A percentile compares a stretch with the other conserved stretches of the same genome.
Evolutionary conservation across 1,140 invertebrate genomes (phyloP).

Genomic region (Papilio polyxenes): DNA sequence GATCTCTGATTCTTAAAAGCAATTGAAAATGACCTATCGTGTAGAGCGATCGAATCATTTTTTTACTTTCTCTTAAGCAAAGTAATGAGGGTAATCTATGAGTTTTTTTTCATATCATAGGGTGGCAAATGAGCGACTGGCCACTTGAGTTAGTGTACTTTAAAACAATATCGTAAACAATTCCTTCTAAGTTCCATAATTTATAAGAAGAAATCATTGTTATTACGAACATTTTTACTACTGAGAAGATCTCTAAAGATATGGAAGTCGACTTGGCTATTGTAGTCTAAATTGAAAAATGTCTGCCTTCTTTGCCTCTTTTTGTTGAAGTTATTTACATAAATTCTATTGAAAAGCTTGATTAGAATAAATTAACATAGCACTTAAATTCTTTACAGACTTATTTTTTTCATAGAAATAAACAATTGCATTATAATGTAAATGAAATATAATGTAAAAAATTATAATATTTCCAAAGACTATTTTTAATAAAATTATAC

Average conservation of each 20-base stretch:
- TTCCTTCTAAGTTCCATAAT: background rate
- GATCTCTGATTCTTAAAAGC: background rate
- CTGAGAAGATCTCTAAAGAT: slow-evolving; percentile 7
- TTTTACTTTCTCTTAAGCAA: no score
- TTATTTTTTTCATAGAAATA: background rate
- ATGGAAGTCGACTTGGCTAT: slow-evolving; percentile 9
- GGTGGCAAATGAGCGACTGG: no score
- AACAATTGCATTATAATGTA: no score
- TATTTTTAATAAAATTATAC: no score
- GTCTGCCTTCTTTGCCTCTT: slow-evolving; percentile 20
- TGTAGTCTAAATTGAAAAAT: slow-evolving; percentile 23
- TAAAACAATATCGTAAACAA: background rate
- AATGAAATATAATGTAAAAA: no score
- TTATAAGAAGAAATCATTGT: background rate
- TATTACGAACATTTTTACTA: background rate
- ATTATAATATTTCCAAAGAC: no score
- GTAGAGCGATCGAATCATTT: no score
- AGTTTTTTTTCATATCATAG: no score
- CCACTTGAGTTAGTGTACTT: no score
- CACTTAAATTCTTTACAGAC: background rate
- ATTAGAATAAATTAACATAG: slow-evolving; percentile 7
- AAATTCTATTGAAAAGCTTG: slow-evolving; percentile 5
- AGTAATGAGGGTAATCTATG: no score
- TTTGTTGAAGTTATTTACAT: slow-evolving; percentile 17
- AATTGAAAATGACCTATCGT: no score